Base-by-base conservation (phyloP, 2,113 vertebrate species). In the Triplophysa tibetana region DNA sequence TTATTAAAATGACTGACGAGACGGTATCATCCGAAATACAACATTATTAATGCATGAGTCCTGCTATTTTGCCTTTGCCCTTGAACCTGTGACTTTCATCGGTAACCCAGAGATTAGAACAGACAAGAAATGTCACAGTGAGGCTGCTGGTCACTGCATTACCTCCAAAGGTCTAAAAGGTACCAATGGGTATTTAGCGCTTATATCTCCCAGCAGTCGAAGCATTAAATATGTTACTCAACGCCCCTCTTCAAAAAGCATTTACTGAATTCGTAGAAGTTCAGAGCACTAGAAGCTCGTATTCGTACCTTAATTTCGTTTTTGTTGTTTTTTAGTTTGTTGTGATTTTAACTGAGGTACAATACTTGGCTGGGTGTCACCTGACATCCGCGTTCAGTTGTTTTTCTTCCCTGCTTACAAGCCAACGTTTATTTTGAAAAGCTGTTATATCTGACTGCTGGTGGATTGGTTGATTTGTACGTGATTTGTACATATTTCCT, bases 1-100 rank as follows among this genome's bases (percentile, higher is more conserved):
- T 93, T 93, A 93, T 92, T 93, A 93, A 93, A 93, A 93, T 93
- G 93, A 93, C 92, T 92, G 91, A 93, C 92, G 93, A 93, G 89
- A 91, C 88, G 87, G 87, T 92, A 92, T 92, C 92, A 90, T 91
- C 91, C 90, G 91, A 93, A 93, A 93, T 85, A 85, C 89, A 81
- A 65, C 90, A 93, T 94, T 93, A 94, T 94, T 93, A 92, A 94
- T 94, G 90, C 90, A 92, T 92, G 92, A 92, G 86, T 88, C 91
- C 88, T 83, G 89, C 91, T 89, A 91, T 89, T 91, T 90, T 88
- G 89, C 90, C 86, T 85, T 86, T 90, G 92, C 92, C 93, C 93
- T 94, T 94, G 92, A 93, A 91, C 89, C 86, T 85, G 88, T 89
- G 88, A 83, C 83, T 89, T 87, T 88, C 84, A 89, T 85, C 81